Base-by-base conservation (phyloP, 1,140 invertebrate genomes). In the Cotesia glomerata region DNA sequence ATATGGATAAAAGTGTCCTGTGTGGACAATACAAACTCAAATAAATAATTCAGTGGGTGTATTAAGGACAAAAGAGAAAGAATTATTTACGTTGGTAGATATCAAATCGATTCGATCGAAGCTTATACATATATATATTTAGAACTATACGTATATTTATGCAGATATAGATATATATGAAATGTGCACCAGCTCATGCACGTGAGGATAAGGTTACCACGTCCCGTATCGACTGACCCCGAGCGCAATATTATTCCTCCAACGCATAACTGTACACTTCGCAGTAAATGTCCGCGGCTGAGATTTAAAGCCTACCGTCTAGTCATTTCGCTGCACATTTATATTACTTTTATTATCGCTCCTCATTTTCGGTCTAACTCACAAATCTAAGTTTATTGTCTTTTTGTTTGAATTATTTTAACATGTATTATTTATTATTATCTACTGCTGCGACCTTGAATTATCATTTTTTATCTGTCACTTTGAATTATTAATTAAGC, bases 241-340 rank as follows among this genome's bases (percentile, higher is more conserved):
- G 51, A 72, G 56, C 63, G 36, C 63, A 52, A 32, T 58, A 72
- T 72, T 72, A 72, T 56, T 72, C 64, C 63, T 65, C 54, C 52
- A 34, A 65, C 62, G 69, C 69, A 71, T 71, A 71, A 71, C 69
- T 71, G 69, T 71, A 71, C 61, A 64, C 34, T 35, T 45, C 34
- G 51, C 70, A 72, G 64, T 72, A 72, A 72, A 72, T 66, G 63
- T 72, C 70, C 52, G 62, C 11, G 11, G 32, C n/a, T n/a, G 54
- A 16, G 56, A 66, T 72, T 72, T 66, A 58, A 58, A 66, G 52
- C 54, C 54, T 18, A 14, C 1, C n/a, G 54, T 56, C 14, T 11
- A 18, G 2, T 16, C 56, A 26, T 26, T 26, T 26, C 7, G 56
- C 16, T 54, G 32, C 16, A 58, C 16, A 14, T 58, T 58, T 58